These are phyloP conservation scores for Casuarius casuarius DNA, from an alignment of 2,113 vertebrate species.

Conservation along the genomic window DNA sequence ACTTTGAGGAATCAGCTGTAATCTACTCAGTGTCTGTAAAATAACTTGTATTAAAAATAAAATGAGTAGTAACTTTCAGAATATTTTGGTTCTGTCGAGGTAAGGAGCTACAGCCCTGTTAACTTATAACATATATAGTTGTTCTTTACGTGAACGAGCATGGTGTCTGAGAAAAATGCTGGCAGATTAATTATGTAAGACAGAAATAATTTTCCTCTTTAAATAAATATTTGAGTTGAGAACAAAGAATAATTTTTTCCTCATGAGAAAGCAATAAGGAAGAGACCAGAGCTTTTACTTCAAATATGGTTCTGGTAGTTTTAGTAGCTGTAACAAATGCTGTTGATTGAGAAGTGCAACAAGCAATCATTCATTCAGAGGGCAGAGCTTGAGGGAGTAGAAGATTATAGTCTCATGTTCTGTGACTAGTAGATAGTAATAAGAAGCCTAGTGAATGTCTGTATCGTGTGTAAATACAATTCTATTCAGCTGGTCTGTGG, in stretches of 20 bases:
- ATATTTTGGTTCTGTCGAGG: background rate
- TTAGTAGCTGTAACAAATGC: background rate
- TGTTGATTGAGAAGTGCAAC: background rate
- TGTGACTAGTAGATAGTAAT: background rate
- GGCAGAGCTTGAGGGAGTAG: background rate
- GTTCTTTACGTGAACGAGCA: background rate
- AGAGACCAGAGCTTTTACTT: background rate
- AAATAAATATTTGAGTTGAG: background rate
- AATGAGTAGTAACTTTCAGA: background rate
- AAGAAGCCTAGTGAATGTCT: background rate
- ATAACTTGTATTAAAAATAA: background rate
- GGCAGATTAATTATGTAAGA: background rate
- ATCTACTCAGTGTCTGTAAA: background rate
- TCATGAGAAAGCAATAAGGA: background rate
- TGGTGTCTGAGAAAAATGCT: background rate
- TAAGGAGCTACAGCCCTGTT: background rate
- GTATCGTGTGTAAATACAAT: background rate
- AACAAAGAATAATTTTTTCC: background rate
- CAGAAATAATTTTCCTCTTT: background rate
- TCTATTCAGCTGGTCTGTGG: background rate
- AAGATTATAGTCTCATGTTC: background rate
- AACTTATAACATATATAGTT: background rate
- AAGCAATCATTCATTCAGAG: background rate
- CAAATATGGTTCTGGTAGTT: background rate
- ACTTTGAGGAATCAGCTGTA: background rate